Evolutionary conservation across 2,888 invertebrate species (phyloP), one percentile per base, ranked within the genome.

Genomic region (Allophyes oxyacanthae): DNA sequence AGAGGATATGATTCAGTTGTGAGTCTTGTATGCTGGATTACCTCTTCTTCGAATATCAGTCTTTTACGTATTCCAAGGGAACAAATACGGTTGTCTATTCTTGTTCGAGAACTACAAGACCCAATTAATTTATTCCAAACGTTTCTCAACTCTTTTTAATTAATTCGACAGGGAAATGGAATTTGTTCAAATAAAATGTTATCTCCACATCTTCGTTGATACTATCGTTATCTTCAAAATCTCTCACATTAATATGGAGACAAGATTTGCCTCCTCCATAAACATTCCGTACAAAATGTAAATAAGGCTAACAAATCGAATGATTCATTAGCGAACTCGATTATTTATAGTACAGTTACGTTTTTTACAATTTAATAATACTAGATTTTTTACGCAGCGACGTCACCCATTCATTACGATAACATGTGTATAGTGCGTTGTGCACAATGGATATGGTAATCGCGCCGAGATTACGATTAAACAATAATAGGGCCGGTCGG

Each of bases 381-480:
- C 41, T 52, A 51, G 48, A n/a, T 42, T 50, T 72, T 79, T 68
- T 71, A 45, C 55, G 57, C 34, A 52, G 48, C 64, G 70, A 80
- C 82, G 83, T 84, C 83, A 81, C 70, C 76, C 88, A 88, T 90
- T 89, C 87, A 89, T 82, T 82, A 75, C 66, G 78, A 78, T 79
- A 86, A 85, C 87, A 86, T 84, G 88, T 86, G 88, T 71, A 70
- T 79, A 79, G 78, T 72, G 76, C 79, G 79, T 77, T 67, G 77
- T 75, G 72, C 78, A 89, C 91, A 91, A 91, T 91, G 82, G 87
- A 66, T 92, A 92, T 92, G 92, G 80, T 92, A 92, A 92, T 92
- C 88, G 81, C 73, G 75, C 64, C 72, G 87, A 88, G 90, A 91
- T 91, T 87, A 84, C 83, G 87, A 90, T 89, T 88, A 86, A 84